Evolutionary conservation across 2,113 vertebrate species (phyloP).

Genomic region (Cariama cristata): DNA sequence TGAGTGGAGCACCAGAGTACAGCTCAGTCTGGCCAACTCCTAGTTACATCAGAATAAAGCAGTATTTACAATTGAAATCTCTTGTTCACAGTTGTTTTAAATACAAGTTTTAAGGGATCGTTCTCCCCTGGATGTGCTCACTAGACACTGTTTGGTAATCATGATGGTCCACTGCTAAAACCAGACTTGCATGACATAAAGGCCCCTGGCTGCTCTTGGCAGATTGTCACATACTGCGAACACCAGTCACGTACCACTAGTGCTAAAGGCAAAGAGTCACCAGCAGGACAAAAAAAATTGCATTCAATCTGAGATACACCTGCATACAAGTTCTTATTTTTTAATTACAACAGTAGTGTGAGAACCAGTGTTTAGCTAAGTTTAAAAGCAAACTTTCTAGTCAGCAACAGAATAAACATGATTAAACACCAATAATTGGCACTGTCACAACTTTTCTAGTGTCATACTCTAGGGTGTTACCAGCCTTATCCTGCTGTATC

Average conservation of each 20-base stretch:
- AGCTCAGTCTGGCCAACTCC: not conserved
- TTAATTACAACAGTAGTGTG: not conserved
- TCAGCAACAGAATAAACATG: not conserved
- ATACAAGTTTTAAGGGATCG: not conserved
- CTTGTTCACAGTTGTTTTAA: not conserved
- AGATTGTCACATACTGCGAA: fast-evolving
- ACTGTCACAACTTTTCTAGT: not conserved
- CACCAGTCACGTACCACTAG: not conserved
- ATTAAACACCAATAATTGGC: not conserved
- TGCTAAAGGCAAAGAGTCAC: not conserved
- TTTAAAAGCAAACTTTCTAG: not conserved
- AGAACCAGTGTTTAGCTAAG: not conserved
- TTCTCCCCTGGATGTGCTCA: not conserved
- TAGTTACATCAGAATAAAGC: not conserved
- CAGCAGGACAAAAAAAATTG: not conserved
- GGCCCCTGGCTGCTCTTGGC: not conserved
- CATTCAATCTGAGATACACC: not conserved
- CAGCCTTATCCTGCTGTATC: not conserved
- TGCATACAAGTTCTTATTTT: not conserved
- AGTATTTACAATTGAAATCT: not conserved
- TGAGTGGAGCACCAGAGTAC: not conserved
- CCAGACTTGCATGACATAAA: not conserved
- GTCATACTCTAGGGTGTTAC: not conserved
- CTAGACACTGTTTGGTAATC: not conserved
- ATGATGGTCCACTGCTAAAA: not conserved